phyloP scores from a whole-genome alignment of 2,113 vertebrate genomes.

The Corythoichthys haematopterus region DNA sequence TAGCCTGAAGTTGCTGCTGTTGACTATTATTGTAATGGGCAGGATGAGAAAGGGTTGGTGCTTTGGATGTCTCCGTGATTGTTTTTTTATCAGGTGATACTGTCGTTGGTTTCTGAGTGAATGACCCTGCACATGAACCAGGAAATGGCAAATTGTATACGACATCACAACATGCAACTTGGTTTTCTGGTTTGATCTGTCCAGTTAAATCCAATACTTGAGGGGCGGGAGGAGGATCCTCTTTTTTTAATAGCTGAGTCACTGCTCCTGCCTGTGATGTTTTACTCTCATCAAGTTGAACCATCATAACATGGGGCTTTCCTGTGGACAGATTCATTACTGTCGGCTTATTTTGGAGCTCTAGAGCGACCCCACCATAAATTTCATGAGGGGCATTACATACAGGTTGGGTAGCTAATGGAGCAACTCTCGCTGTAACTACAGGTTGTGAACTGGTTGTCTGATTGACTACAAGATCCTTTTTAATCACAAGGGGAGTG shows the following conservation, averaged over 20 bases:
- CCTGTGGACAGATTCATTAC: constrained; percentile 76
- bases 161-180: constrained; percentile 92
- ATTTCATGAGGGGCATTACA: constrained; percentile 71
- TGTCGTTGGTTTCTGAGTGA: constrained; percentile 78
- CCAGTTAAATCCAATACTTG: constrained; percentile 89
- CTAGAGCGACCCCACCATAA: constrained; percentile 77
- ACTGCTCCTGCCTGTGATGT: constrained; percentile 70
- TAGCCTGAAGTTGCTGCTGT: constrained; percentile 64
- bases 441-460: constrained; percentile 69
- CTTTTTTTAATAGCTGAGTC: constrained; percentile 85
- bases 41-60: constrained; percentile 56
- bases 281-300: constrained; percentile 84
- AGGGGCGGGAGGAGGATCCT: constrained; percentile 64
- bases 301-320: constrained; percentile 90
- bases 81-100: constrained; percentile 75
- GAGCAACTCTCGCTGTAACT: constrained; percentile 65
- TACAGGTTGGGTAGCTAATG: constrained; percentile 49
- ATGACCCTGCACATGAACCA: constrained; percentile 83
- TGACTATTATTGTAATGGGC: constrained; percentile 67
- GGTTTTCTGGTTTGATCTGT: constrained; percentile 84
- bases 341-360: constrained; percentile 82
- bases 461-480: constrained; percentile 83
- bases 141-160: constrained; percentile 96
- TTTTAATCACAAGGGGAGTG: constrained; percentile 76
- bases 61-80: constrained; percentile 47